phyloP scores from a whole-genome alignment of 2,888 invertebrate genomes.

The Baccha elongata region DNA sequence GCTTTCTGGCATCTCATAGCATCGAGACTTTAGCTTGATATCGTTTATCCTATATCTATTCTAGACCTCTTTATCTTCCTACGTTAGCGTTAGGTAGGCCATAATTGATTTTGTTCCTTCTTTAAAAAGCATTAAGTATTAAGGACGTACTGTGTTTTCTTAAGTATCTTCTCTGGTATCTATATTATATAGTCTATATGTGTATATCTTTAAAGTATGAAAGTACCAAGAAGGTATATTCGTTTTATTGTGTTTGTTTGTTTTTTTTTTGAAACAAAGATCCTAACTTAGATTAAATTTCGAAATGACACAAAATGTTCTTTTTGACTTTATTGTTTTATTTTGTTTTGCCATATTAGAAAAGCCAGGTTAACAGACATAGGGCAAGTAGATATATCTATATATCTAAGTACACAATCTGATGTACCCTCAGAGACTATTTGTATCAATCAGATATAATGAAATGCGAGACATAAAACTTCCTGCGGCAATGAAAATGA shows the following conservation, averaged over 20 bases:
- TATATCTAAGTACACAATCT: neutral
- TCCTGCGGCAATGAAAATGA: conserved; percentile 26
- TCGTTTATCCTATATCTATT: conserved; percentile 13
- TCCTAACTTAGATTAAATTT: conserved; percentile 34
- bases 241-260: conserved; percentile 30
- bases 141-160: conserved; percentile 36
- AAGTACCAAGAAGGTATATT: conserved; percentile 21
- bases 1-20: conserved; percentile 23
- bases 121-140: conserved; percentile 37
- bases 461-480: conserved; percentile 8
- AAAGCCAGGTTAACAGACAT: neutral
- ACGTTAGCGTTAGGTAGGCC: conserved; percentile 35
- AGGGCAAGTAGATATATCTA: neutral
- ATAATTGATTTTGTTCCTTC: conserved; percentile 45
- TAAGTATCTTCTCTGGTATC: conserved; percentile 22
- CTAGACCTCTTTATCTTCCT: conserved; percentile 12
- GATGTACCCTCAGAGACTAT: conserved; percentile 34
- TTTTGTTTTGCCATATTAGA: neutral
- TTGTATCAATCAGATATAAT: conserved; percentile 39
- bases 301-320: conserved; percentile 21
- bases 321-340: conserved; percentile 15
- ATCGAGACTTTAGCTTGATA: conserved; percentile 14
- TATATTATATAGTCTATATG: neutral
- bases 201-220: neutral
- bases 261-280: conserved; percentile 10